Evolutionary conservation across 2,888 invertebrate species (phyloP).

Genomic region (Ceraclea dissimilis): DNA sequence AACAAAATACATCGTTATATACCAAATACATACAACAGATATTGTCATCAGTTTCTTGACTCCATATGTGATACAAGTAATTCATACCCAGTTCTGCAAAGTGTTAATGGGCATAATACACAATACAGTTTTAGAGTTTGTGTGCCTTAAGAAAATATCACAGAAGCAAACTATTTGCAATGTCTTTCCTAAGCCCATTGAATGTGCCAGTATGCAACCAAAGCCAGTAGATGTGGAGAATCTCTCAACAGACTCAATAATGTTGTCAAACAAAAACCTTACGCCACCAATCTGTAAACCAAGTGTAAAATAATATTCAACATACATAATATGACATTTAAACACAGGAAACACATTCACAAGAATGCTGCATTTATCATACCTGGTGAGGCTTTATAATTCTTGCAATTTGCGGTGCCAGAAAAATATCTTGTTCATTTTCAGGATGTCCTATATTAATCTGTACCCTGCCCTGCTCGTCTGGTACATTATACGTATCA

Average conservation of each 20-base stretch:
- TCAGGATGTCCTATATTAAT: slow-evolving; percentile 92
- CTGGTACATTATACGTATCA: slow-evolving; percentile 83
- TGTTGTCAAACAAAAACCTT: slow-evolving; percentile 92
- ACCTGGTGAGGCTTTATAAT: slow-evolving; percentile 95
- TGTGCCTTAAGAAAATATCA: slow-evolving; percentile 90
- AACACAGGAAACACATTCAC: no score
- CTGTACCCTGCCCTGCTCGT: slow-evolving; percentile 84
- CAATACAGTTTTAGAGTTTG: slow-evolving; percentile 79
- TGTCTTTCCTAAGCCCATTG: slow-evolving; percentile 99
- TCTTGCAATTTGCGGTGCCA: slow-evolving; percentile 84
- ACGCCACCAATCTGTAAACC: slow-evolving; percentile 76
- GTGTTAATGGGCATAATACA: slow-evolving; percentile 99
- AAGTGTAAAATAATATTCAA: background rate
- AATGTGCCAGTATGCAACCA: slow-evolving; percentile 97
- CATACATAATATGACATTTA: no score
- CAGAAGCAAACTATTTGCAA: slow-evolving; percentile 92
- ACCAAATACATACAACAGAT: background rate
- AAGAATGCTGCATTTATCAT: slow-evolving; percentile 3
- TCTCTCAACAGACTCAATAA: slow-evolving; percentile 86
- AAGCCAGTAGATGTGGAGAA: slow-evolving; percentile 86
- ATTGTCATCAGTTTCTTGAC: background rate
- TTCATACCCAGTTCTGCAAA: slow-evolving; percentile 84
- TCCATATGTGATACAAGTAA: background rate
- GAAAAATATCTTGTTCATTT: slow-evolving; percentile 82
- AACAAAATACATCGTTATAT: slow-evolving; percentile 8